phyloP scores from a whole-genome alignment of 2,797 vertebrate species.

The Glyptemys insculpta region DNA sequence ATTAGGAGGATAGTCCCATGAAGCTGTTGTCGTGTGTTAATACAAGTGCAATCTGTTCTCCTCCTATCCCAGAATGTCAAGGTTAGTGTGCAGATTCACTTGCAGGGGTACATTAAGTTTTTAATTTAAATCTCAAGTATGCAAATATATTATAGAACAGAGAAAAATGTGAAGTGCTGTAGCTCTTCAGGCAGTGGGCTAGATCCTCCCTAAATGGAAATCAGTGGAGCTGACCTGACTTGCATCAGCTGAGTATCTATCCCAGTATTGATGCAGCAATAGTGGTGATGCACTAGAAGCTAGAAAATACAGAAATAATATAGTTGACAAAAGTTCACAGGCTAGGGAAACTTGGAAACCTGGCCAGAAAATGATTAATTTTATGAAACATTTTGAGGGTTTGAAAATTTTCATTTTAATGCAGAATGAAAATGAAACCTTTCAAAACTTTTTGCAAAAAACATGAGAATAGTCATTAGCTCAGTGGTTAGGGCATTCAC shows the following conservation, averaged over 20 bases:
- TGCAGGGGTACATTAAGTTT: not conserved
- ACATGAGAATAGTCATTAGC: not conserved
- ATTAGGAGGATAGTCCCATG: fast-evolving
- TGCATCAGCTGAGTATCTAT: not conserved
- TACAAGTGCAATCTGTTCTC: fast-evolving
- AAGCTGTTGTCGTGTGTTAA: fast-evolving
- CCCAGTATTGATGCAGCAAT: not conserved
- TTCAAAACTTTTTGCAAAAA: too few relatives aligned
- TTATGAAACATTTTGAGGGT: not conserved
- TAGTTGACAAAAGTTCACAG: not conserved
- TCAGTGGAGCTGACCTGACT: not conserved
- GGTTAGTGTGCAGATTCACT: not conserved
- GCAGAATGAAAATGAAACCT: not conserved
- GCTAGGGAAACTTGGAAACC: not conserved
- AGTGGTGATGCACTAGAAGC: not conserved
- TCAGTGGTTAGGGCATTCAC: not conserved
- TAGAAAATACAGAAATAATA: not conserved
- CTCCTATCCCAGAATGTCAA: not conserved
- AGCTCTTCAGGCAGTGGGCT: not conserved
- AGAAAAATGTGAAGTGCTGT: not conserved
- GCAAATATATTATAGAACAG: not conserved
- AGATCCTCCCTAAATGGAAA: not conserved
- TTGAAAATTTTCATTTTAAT: not conserved
- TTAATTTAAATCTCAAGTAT: not conserved
- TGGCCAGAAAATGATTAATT: not conserved